phyloP scores from a whole-genome alignment of 2,797 vertebrate species.

The Pagetopsis macropterus region DNA sequence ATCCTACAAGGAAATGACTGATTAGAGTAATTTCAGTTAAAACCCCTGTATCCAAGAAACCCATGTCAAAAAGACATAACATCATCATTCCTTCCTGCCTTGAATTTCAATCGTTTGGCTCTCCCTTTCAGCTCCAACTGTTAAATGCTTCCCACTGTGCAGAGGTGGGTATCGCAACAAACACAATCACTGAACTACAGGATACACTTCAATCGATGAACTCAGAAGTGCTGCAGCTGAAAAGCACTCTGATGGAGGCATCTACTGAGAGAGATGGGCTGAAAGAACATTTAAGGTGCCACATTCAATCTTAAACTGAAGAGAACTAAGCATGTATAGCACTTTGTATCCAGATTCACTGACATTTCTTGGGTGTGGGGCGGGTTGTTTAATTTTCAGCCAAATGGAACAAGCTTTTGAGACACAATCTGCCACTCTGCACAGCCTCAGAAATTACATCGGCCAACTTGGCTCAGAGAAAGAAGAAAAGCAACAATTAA shows the following conservation, averaged over 20 bases:
- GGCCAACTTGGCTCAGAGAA: slow-evolving; percentile 79
- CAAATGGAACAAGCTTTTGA: slow-evolving; percentile 78
- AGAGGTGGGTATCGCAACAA: slow-evolving; percentile 60
- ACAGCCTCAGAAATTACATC: slow-evolving; percentile 85
- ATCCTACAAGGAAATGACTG: slow-evolving; percentile 15
- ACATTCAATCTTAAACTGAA: slow-evolving; percentile 41
- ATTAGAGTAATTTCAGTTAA: slow-evolving; percentile 21
- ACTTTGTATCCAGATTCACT: slow-evolving; percentile 36
- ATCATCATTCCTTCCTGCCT: slow-evolving; percentile 27
- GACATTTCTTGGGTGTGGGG: slow-evolving; percentile 18
- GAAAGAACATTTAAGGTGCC: slow-evolving; percentile 79
- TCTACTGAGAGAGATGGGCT: slow-evolving; percentile 77
- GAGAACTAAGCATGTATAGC: slow-evolving; percentile 29
- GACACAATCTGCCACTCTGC: slow-evolving; percentile 80
- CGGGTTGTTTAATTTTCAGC: slow-evolving; percentile 72
- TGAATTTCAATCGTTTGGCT: slow-evolving; percentile 27
- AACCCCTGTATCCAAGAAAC: not conserved
- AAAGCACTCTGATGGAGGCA: slow-evolving; percentile 65
- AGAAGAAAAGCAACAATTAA: slow-evolving; percentile 77
- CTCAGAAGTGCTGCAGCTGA: slow-evolving; percentile 74
- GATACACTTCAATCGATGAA: slow-evolving; percentile 63
- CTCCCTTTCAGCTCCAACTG: slow-evolving; percentile 67
- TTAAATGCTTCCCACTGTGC: slow-evolving; percentile 58
- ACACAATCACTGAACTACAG: slow-evolving; percentile 70
- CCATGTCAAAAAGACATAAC: slow-evolving; percentile 17